Evolutionary conservation across 2,113 vertebrate genomes (phyloP).

Genomic region (Pontoporia blainvillei): DNA sequence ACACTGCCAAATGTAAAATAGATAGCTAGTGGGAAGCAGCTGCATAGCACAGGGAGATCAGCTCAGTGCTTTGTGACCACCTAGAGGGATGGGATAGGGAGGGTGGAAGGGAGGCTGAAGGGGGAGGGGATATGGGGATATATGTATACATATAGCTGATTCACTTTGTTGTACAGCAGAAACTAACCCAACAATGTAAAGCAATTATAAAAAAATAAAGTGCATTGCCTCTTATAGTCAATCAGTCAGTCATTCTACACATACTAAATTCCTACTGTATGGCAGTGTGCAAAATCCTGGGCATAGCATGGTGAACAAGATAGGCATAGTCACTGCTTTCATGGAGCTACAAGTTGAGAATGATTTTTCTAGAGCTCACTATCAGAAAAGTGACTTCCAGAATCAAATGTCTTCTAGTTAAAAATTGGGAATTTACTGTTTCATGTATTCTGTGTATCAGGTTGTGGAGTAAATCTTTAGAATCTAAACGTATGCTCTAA

Average conservation of each 20-base stretch:
- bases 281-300: neutral
- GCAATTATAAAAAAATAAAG: neutral
- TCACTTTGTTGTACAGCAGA: too few species aligned
- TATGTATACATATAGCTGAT: too few species aligned
- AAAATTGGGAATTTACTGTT: neutral
- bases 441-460: neutral
- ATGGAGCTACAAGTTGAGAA: neutral
- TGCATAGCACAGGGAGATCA: too few species aligned
- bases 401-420: neutral
- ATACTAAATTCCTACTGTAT: neutral
- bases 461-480: neutral
- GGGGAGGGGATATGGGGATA: too few species aligned
- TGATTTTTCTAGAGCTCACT: neutral
- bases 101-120: too few species aligned
- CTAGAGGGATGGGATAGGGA: too few species aligned
- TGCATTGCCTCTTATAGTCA: neutral
- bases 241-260: neutral
- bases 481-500: neutral
- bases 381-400: neutral
- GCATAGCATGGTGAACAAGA: neutral
- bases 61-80: too few species aligned
- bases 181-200: too few species aligned
- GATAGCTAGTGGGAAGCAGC: too few species aligned
- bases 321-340: neutral
- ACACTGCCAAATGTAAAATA: too few species aligned